These are phyloP conservation scores for Noctilio leporinus DNA, from an alignment of 2,113 vertebrate genomes.

Conservation along the genomic window DNA sequence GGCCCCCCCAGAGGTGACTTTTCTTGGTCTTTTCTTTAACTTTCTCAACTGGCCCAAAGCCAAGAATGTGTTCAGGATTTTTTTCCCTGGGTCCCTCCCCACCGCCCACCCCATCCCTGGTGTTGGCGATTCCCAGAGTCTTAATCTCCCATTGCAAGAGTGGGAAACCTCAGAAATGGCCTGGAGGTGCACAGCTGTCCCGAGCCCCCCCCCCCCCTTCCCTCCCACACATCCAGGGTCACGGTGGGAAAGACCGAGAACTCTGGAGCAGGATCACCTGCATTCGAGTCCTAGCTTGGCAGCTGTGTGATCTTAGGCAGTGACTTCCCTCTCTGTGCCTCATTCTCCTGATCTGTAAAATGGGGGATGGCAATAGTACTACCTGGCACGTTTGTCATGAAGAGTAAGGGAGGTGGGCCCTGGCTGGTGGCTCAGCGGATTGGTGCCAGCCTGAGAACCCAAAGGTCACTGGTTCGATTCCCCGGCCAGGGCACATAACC, in stretches of 20 bases:
- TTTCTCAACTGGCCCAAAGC: constrained; percentile 44
- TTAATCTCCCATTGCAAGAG: background rate
- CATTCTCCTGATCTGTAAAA: background rate
- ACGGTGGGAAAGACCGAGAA: background rate
- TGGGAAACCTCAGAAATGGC: background rate
- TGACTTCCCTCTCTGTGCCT: background rate
- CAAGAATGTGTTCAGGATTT: constrained; percentile 56
- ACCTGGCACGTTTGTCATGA: background rate
- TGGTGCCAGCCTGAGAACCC: too few species aligned
- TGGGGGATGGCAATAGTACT: background rate
- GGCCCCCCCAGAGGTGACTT: background rate
- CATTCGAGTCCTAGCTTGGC: background rate
- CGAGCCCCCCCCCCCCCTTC: background rate
- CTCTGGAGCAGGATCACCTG: background rate
- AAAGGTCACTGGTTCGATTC: too few species aligned
- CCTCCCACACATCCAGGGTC: background rate
- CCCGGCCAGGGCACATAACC: too few species aligned
- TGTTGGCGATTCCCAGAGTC: background rate
- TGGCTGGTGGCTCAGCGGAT: too few species aligned
- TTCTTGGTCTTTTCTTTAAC: constrained; percentile 35
- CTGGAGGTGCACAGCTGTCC: background rate
- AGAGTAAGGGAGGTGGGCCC: too few species aligned
- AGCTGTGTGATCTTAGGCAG: background rate
- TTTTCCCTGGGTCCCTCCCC: background rate
- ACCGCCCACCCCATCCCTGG: background rate